Evolutionary conservation across 2,113 vertebrate genomes (phyloP).

Genomic region (Psilopsiagon aymara): DNA sequence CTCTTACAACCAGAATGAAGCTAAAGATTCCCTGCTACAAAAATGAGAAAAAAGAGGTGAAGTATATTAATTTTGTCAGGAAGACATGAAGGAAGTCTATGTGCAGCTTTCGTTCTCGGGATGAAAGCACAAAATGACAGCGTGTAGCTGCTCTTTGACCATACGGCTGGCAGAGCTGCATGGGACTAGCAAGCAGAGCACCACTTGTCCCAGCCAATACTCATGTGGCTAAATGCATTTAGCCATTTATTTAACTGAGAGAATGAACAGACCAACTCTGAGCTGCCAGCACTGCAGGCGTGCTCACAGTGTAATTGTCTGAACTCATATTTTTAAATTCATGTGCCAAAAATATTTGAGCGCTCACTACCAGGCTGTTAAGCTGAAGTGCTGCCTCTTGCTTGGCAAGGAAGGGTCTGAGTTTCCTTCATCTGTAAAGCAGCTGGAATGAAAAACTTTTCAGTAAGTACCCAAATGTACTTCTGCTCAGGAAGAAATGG

Average conservation of each 20-base stretch:
- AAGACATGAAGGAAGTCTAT: not conserved
- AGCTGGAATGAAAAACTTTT: not conserved
- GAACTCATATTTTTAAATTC: not conserved
- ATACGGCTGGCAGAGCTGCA: not conserved
- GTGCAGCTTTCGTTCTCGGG: accelerated
- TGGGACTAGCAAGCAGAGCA: not conserved
- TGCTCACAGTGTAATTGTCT: not conserved
- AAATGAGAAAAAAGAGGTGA: not conserved
- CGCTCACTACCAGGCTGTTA: not conserved
- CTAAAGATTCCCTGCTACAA: not conserved
- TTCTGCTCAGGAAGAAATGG: not conserved
- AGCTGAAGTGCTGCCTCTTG: not conserved
- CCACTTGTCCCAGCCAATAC: not conserved
- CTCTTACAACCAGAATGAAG: not conserved
- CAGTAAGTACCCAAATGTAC: not conserved
- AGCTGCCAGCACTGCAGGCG: not conserved
- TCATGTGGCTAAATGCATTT: not conserved
- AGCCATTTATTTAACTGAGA: not conserved
- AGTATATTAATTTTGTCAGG: not conserved
- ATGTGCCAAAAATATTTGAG: not conserved
- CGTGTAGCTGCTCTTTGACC: not conserved
- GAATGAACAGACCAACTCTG: not conserved
- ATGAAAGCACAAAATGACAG: not conserved
- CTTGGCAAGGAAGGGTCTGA: not conserved
- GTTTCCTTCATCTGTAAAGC: not conserved